These are phyloP conservation scores for Uropetala carovei DNA, from an alignment of 2,888 invertebrate species.

Conservation along the genomic window DNA sequence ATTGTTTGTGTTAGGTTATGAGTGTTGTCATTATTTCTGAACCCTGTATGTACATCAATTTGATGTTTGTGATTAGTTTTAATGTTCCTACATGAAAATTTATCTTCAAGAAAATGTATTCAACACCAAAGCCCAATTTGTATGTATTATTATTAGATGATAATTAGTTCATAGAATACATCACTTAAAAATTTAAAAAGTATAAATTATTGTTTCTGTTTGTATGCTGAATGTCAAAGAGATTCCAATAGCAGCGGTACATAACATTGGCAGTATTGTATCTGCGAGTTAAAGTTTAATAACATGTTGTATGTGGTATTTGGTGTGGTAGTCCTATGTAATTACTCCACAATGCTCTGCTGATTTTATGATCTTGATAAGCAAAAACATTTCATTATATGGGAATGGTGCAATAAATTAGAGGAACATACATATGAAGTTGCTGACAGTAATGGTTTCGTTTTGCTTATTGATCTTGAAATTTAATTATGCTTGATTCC, in stretches of 20 bases:
- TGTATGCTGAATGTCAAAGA: constrained; percentile 28
- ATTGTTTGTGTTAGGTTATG: constrained; percentile 33
- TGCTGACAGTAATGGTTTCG: constrained; percentile 27
- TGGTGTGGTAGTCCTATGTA: constrained; percentile 46
- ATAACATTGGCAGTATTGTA: background rate
- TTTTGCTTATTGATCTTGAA: constrained; percentile 46
- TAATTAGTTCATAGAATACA: constrained; percentile 14
- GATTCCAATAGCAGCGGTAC: background rate
- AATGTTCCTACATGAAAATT: constrained; percentile 53
- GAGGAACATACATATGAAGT: constrained; percentile 2
- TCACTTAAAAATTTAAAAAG: constrained; percentile 7
- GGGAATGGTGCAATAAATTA: constrained; percentile 63
- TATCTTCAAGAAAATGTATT: constrained; percentile 36
- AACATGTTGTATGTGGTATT: background rate
- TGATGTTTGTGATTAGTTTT: constrained; percentile 61
- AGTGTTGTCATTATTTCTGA: constrained; percentile 37
- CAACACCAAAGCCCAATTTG: constrained; percentile 59
- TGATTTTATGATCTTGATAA: background rate
- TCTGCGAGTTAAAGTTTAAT: constrained; percentile 8
- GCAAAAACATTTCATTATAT: constrained; percentile 51
- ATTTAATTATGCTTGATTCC: constrained; percentile 5
- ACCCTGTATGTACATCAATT: constrained; percentile 28
- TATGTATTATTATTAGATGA: constrained; percentile 48
- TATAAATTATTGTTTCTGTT: constrained; percentile 50
- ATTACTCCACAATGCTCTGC: constrained; percentile 11